Evolutionary conservation across 2,888 invertebrate species (phyloP).

Genomic region (Idaea straminata): DNA sequence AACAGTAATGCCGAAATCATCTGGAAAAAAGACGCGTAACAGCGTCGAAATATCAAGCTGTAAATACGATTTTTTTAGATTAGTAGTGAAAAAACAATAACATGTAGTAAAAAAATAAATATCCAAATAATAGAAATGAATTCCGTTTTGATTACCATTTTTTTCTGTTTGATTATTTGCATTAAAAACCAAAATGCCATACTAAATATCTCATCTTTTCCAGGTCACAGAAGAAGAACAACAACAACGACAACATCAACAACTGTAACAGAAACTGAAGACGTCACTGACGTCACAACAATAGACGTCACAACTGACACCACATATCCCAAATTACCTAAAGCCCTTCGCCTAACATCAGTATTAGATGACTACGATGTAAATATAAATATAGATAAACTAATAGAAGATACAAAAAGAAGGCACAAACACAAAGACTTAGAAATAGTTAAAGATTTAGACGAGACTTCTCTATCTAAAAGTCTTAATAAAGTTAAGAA

Average conservation of each 20-base stretch:
- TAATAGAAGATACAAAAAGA: slow-evolving; percentile 53
- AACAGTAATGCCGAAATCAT: too few relatives aligned
- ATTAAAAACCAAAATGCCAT: neutral
- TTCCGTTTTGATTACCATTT: too few relatives aligned
- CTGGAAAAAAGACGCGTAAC: too few relatives aligned
- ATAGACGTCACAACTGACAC: slow-evolving; percentile 46
- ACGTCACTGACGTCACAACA: slow-evolving; percentile 50
- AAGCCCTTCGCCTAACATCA: slow-evolving; percentile 60
- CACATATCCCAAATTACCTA: slow-evolving; percentile 62
- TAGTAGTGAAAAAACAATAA: too few relatives aligned
- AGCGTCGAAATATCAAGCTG: too few relatives aligned
- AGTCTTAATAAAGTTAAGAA: slow-evolving; percentile 70
- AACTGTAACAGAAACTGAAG: slow-evolving; percentile 48
- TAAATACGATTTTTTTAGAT: too few relatives aligned
- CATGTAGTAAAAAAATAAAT: too few relatives aligned
- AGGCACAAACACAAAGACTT: slow-evolving; percentile 58
- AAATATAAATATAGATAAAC: slow-evolving; percentile 64
- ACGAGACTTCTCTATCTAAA: slow-evolving; percentile 56
- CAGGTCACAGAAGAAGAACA: slow-evolving; percentile 76
- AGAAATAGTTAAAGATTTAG: slow-evolving; percentile 58
- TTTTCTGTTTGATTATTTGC: neutral
- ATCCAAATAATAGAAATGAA: too few relatives aligned
- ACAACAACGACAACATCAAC: slow-evolving; percentile 62
- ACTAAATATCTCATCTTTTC: slow-evolving; percentile 15
- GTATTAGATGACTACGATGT: slow-evolving; percentile 52